Evolutionary conservation across 2,888 invertebrate species (phyloP).

Genomic region (Amiota minor): DNA sequence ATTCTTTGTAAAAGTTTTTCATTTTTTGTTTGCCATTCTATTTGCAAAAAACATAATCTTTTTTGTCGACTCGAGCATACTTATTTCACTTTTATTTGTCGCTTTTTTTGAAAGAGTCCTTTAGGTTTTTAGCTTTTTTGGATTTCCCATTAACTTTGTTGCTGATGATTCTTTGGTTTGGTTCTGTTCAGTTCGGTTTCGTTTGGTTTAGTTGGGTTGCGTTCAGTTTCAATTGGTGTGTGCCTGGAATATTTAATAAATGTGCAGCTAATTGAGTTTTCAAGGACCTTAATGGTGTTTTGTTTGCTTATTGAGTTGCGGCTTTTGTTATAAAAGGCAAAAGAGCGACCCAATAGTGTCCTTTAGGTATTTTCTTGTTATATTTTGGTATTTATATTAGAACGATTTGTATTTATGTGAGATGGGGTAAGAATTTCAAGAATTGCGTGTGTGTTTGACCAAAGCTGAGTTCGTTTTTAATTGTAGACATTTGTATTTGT

Average conservation of each 20-base stretch:
- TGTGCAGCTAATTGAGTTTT: conserved; percentile 31
- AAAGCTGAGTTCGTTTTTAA: conserved; percentile 1
- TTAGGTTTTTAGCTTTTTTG: conserved; percentile 10
- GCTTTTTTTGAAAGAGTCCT: not conserved
- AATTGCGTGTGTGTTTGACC: too few species aligned
- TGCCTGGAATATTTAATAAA: conserved; percentile 29
- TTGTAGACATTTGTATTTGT: conserved; percentile 19
- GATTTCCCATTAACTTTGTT: not conserved
- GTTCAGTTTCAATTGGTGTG: conserved; percentile 18
- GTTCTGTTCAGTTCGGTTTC: not conserved
- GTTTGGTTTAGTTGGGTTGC: not conserved
- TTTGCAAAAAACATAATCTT: conserved; percentile 27
- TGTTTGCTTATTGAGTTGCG: conserved; percentile 26
- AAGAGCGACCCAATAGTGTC: not conserved
- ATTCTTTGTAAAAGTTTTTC: conserved; percentile 8
- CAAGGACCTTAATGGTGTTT: conserved; percentile 27
- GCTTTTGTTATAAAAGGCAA: not conserved
- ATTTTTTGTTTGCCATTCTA: too few species aligned
- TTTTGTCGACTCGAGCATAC: conserved; percentile 10
- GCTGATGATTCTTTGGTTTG: not conserved
- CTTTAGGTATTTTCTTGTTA: conserved; percentile 4
- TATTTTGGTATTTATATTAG: conserved; percentile 15
- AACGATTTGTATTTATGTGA: not conserved
- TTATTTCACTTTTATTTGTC: conserved; percentile 9
- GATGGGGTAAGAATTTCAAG: not conserved